phyloP scores from a whole-genome alignment of 2,888 invertebrate species.

The Pristionchus mayeri region DNA sequence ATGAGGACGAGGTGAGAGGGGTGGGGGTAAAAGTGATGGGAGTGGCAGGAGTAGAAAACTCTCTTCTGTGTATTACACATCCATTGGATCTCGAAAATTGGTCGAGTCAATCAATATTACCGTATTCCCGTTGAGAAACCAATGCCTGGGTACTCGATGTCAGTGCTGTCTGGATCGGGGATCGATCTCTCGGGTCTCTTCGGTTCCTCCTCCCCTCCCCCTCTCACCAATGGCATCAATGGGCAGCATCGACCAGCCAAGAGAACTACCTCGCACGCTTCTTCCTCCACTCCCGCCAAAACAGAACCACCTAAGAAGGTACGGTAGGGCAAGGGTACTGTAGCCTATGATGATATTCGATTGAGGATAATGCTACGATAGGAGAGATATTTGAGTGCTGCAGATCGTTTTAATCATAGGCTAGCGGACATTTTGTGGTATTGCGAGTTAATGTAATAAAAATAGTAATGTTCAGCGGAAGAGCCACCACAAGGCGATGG shows the following conservation, averaged over 20 bases:
- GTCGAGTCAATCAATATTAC: not conserved
- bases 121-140: not conserved
- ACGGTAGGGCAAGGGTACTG: not conserved
- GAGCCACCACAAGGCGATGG: not conserved
- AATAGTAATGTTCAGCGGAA: not conserved
- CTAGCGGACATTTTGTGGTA: too few species aligned
- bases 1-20: conserved; percentile 9
- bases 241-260: conserved; percentile 30
- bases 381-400: too few species aligned
- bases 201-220: not conserved
- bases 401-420: too few species aligned
- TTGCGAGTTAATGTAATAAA: not conserved
- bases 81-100: not conserved
- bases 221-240: conserved; percentile 32
- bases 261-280: not conserved
- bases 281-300: not conserved
- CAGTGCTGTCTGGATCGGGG: not conserved
- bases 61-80: not conserved
- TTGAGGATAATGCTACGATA: not conserved
- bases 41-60: not conserved
- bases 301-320: not conserved
- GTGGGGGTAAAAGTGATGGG: not conserved
- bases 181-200: conserved; percentile 41
- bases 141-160: not conserved
- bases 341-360: not conserved